phyloP scores from a whole-genome alignment of 1,140 invertebrate genomes.

The Conus betulinus region DNA sequence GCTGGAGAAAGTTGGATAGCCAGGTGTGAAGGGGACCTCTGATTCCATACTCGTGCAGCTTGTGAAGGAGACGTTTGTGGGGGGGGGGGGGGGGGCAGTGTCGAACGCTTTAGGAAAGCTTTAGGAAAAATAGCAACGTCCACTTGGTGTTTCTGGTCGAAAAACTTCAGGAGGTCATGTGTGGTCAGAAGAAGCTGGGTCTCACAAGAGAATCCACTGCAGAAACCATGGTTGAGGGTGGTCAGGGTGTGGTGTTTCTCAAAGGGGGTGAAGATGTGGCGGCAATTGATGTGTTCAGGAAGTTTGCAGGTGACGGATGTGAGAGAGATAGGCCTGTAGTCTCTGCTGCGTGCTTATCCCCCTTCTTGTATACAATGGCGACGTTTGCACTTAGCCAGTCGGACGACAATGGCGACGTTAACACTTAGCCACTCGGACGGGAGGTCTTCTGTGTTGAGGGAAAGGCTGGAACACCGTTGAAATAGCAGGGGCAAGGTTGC shows the following conservation, averaged over 20 bases:
- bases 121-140: conserved; percentile 41
- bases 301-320: conserved; percentile 38
- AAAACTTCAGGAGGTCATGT: conserved; percentile 34
- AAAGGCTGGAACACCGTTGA: background rate
- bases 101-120: conserved; percentile 48
- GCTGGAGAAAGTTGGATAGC: conserved; percentile 32
- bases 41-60: conserved; percentile 27
- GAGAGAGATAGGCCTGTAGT: conserved; percentile 29
- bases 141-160: conserved; percentile 28
- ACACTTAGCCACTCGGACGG: conserved; percentile 32
- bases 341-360: conserved; percentile 25
- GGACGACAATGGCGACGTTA: conserved; percentile 20
- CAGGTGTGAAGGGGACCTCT: conserved; percentile 19
- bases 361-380: conserved; percentile 33
- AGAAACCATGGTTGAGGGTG: conserved; percentile 49
- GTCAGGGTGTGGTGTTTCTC: conserved; percentile 43
- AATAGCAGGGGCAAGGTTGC: background rate
- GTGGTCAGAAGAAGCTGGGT: conserved; percentile 38
- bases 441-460: conserved; percentile 20
- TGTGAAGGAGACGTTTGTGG: conserved; percentile 24
- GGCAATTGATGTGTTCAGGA: conserved; percentile 42
- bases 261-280: conserved; percentile 38
- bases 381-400: conserved; percentile 38
- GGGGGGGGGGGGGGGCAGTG: too few relatives aligned
- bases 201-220: conserved; percentile 44